Evolutionary conservation across 2,797 vertebrate species (phyloP).

Genomic region (Channallabes apus): DNA sequence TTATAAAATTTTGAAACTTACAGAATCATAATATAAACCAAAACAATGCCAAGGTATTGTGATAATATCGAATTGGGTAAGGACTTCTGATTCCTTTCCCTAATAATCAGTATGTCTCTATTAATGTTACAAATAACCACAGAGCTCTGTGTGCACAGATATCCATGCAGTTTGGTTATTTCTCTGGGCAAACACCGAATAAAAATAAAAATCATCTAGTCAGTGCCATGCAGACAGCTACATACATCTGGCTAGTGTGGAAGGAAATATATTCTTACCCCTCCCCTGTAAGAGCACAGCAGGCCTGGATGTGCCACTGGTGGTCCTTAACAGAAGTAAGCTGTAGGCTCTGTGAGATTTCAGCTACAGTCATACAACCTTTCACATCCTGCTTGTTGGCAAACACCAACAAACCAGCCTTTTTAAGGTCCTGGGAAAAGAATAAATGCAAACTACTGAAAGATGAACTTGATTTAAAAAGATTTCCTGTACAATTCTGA

Average conservation of each 20-base stretch:
- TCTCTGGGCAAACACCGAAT: neutral
- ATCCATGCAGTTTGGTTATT: neutral
- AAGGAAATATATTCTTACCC: conserved; percentile 77
- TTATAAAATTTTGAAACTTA: no score
- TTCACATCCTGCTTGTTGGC: conserved; percentile 99
- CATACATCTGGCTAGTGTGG: neutral
- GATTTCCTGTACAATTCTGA: neutral
- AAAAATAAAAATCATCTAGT: neutral
- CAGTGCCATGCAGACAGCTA: neutral
- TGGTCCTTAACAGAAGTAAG: conserved; percentile 98
- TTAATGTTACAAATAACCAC: no score
- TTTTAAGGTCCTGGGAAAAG: conserved; percentile 84
- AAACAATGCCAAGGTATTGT: no score
- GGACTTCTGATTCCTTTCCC: no score
- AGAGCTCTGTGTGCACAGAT: neutral
- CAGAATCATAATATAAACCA: no score
- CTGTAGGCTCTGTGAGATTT: conserved; percentile 97
- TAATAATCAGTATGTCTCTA: no score
- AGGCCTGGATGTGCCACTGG: conserved; percentile 99
- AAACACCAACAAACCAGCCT: conserved; percentile 94
- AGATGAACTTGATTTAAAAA: neutral
- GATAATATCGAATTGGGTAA: no score
- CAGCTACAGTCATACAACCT: conserved; percentile 94
- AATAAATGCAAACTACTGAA: neutral
- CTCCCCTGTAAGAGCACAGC: conserved; percentile 96